These are phyloP conservation scores for Itoplectis maculator DNA, from an alignment of 2,888 invertebrate species.

Conservation along the genomic window DNA sequence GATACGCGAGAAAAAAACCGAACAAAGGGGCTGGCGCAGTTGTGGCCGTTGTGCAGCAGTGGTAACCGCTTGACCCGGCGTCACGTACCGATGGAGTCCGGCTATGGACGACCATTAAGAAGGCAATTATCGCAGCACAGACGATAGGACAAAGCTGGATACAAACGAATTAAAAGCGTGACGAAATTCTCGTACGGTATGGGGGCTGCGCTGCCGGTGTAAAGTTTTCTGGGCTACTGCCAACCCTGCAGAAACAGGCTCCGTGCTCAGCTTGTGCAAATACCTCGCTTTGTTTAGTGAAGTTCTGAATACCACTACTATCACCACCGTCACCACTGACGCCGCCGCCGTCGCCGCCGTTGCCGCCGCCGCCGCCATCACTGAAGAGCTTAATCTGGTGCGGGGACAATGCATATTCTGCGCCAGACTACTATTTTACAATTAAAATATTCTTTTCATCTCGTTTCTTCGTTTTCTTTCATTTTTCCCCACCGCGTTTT, in stretches of 20 bases:
- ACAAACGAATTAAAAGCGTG: constrained; percentile 53
- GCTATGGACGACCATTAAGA: background rate
- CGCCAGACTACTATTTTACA: constrained; percentile 70
- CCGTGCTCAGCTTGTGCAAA: constrained; percentile 59
- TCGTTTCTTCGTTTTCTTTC: constrained; percentile 28
- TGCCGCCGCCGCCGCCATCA: too few relatives aligned
- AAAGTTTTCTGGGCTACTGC: constrained; percentile 70
- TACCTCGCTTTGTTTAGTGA: constrained; percentile 57
- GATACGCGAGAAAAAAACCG: too few relatives aligned
- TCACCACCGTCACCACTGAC: constrained; percentile 8
- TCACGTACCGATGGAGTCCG: constrained; percentile 1
- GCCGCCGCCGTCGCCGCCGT: background rate
- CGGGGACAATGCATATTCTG: constrained; percentile 62
- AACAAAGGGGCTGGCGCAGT: too few relatives aligned
- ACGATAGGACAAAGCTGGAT: constrained; percentile 50
- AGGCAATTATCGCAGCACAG: constrained; percentile 25
- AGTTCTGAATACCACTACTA: constrained; percentile 64
- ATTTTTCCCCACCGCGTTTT: constrained; percentile 10
- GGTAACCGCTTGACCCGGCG: background rate
- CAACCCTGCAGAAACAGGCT: constrained; percentile 58
- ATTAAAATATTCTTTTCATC: constrained; percentile 72
- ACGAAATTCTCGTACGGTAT: constrained; percentile 37
- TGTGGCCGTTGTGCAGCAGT: too few relatives aligned
- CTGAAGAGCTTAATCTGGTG: constrained; percentile 64
- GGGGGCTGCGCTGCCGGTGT: constrained; percentile 35